Evolutionary conservation across 2,888 invertebrate genomes (phyloP), one percentile per base, ranked within the genome.

Genomic region (Pristionchus entomophagus): DNA sequence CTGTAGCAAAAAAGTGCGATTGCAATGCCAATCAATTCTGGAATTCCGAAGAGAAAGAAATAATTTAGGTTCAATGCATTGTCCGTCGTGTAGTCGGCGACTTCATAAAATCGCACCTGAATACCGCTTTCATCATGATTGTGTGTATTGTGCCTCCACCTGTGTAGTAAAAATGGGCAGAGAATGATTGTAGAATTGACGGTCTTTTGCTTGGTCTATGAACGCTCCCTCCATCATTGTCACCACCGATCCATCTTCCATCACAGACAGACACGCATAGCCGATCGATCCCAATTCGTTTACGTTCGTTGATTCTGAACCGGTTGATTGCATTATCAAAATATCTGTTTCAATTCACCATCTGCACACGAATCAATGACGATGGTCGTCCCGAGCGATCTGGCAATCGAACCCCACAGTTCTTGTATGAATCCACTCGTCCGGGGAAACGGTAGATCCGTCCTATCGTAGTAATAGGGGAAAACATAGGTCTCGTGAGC

Each of bases 401-500:
- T 38, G 2, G 59, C 29, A 1, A 82, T 22, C 6, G n/a, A 17
- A 82, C 26, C n/a, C 59, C 56, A 82, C 26, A 82, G 14, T 59
- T 82, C 82, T 14, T 59, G 38, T 17, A 82, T 82, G 56, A 82
- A 82, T 38, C 82, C 82, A 14, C 17, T 82, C 38, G 29, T 45
- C 10, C 29, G 8, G 12, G 56, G 56, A 29, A 59, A 59, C 22
- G 53, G 29, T 29, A 80, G 49, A 51, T 49, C 80, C 26, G 41
- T 59, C 38, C 41, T n/a, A 1, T 82, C 26, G 82, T 59, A 82
- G 59, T 45, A 59, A 56, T 82, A 82, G 14, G 82, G 82, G 29
- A 82, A 82, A 0, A 82, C 56, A 82, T 82, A 56, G 2, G 82
- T 26, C 26, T 82, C 82, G 26, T 82, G 82, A n/a, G 82, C 56